Percentiles rank a stretch among this genome's conserved stretches.
These are phyloP conservation scores for Carterocephalus palaemon DNA, from an alignment of 2,888 invertebrate genomes.

Conservation along the genomic window DNA sequence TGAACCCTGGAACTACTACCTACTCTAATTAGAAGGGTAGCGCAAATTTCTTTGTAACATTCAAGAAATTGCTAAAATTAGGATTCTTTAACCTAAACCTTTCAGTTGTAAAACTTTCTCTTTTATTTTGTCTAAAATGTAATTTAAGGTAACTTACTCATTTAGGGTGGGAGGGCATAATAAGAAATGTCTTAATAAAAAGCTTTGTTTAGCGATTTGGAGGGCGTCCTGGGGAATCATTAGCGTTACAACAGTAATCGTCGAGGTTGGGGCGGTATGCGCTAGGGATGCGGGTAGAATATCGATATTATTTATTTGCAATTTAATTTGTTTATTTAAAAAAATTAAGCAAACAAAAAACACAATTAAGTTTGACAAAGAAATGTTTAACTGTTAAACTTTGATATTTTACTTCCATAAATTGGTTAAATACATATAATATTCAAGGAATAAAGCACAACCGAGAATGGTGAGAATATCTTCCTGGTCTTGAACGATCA, in stretches of 20 bases:
- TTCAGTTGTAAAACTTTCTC: too few species aligned
- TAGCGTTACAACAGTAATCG: constrained; percentile 71
- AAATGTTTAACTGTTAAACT: not conserved
- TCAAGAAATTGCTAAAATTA: too few species aligned
- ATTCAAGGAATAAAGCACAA: not conserved
- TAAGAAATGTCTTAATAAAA: constrained; percentile 64
- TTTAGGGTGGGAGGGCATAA: constrained; percentile 11
- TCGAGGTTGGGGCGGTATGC: constrained; percentile 28
- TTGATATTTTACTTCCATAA: not conserved
- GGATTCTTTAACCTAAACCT: too few species aligned
- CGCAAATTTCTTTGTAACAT: too few species aligned
- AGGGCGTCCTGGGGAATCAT: constrained; percentile 57
- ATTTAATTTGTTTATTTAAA: not conserved
- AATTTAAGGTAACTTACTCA: constrained; percentile 1
- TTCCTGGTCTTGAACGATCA: too few species aligned
- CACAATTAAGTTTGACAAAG: not conserved
- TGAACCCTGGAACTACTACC: too few species aligned
- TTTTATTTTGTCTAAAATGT: too few species aligned
- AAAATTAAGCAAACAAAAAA: not conserved
- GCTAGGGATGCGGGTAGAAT: constrained; percentile 24
- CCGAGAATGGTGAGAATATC: too few species aligned
- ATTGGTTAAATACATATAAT: not conserved
- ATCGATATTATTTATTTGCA: not conserved
- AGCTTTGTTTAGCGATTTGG: constrained; percentile 72
- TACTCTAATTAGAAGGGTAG: too few species aligned